phyloP scores from a whole-genome alignment of 2,113 vertebrate genomes.

The Myiozetetes cayanensis region DNA sequence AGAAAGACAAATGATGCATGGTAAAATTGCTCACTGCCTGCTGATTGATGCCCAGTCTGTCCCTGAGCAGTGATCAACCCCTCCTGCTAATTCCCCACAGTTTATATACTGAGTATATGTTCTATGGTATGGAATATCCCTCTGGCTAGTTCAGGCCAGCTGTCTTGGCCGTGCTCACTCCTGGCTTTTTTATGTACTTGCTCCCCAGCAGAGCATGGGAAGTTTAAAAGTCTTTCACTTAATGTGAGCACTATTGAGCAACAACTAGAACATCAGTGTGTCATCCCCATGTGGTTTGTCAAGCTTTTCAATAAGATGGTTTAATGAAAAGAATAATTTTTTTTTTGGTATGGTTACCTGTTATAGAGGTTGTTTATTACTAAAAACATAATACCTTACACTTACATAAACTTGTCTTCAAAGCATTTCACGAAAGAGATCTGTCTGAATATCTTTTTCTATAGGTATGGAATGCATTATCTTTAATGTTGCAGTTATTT shows the following conservation, averaged over 20 bases:
- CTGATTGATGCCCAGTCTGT: background rate
- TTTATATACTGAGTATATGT: background rate
- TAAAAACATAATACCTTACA: background rate
- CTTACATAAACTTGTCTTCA: background rate
- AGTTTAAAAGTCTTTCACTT: background rate
- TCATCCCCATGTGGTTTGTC: background rate
- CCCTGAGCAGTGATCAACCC: background rate
- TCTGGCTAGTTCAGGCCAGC: background rate
- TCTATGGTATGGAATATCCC: background rate
- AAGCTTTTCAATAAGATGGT: background rate
- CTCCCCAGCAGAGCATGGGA: background rate
- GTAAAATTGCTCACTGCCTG: background rate
- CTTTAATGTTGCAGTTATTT: background rate
- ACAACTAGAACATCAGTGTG: rapidly evolving
- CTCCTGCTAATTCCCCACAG: background rate
- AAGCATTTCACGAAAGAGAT: background rate
- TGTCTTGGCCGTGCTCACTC: background rate
- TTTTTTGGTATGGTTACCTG: background rate
- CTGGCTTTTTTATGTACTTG: background rate
- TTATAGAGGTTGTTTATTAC: background rate
- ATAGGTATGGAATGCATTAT: background rate
- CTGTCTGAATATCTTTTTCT: background rate
- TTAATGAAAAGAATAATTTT: background rate
- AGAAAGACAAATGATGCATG: background rate
- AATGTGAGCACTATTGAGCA: background rate